Base-by-base conservation (phyloP, 2,888 invertebrate species). In the Drosophila dives region DNA sequence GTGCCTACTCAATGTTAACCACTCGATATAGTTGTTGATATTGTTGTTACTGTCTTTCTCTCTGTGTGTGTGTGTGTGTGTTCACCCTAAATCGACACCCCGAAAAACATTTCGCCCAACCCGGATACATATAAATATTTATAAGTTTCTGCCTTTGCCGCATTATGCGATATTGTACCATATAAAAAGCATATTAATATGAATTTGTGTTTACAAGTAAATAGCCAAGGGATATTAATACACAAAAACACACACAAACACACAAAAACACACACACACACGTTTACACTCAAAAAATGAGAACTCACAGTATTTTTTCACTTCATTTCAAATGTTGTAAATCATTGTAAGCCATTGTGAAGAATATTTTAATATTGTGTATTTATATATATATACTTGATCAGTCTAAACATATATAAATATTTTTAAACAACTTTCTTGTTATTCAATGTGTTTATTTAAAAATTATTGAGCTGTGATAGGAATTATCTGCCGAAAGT, bases 41-140 rank as follows among this genome's bases (percentile, higher is more conserved):
- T 49, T 56, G 58, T 50, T 59, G 53, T 60, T 49, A 23, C 45
- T 45, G 15, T 15, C 23, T 33, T 17, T 54, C 29, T n/a, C 15
- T 32, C 23, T 56, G 26, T 64, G 42, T 45, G 42, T 64, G 26
- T 23, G 23, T 40, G 68, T 45, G 20, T 54, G 42, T 51, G 40
- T 62, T 65, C 75, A 74, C 75, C 75, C 79, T 78, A 79, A 74
- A 63, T 74, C 77, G 79, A 77, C 77, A 77, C 79, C 75, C 70
- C 62, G 64, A 66, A 58, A 53, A 17, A 51, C 58, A 77, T 73
- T 76, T 56, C 56, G 50, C 64, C 56, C 68, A 40, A 59, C 32
- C 64, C 84, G 89, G 84, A 84, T 76, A 64, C 68, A 86, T 72
- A 86, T 89, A 89, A 84, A 84, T 84, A 84, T 84, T 84, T 55